Conservation (phyloP, 1,140 invertebrate genomes). For the Wasmannia auropunctata region DNA sequence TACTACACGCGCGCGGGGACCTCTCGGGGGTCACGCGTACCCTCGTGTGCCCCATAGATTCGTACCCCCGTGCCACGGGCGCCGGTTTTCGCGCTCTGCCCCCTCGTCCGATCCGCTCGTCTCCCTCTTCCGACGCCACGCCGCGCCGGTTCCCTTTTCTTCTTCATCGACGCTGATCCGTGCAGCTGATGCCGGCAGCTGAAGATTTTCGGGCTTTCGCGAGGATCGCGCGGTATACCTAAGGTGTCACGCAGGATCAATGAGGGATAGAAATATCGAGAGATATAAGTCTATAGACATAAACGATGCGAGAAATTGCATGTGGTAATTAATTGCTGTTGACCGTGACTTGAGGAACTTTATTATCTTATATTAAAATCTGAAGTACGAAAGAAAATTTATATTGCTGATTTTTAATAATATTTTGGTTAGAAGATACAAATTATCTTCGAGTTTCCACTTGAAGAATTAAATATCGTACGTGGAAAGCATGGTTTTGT, state of each 20-base stretch:
- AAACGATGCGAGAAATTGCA: not conserved
- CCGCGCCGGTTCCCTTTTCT: constrained; percentile 28
- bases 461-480: not conserved
- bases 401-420: not conserved
- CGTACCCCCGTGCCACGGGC: constrained; percentile 21
- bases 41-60: not conserved
- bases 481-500: no score
- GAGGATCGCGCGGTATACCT: constrained; percentile 6
- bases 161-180: constrained; percentile 5
- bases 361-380: not conserved
- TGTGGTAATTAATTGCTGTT: not conserved
- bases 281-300: no score
- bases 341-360: not conserved
- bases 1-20: constrained; percentile 20
- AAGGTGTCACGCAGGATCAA: constrained; percentile 7
- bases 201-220: constrained; percentile 43
- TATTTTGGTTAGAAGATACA: not conserved
- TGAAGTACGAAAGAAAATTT: not conserved
- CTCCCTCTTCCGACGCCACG: not conserved
- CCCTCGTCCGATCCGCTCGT: constrained; percentile 34
- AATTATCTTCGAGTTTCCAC: not conserved
- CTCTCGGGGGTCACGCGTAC: constrained; percentile 1
- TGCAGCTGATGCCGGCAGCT: constrained; percentile 47
- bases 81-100: constrained; percentile 18
- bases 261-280: not conserved